These are phyloP conservation scores for Aplodontia rufa DNA, from an alignment of 2,113 vertebrate species.

Conservation along the genomic window DNA sequence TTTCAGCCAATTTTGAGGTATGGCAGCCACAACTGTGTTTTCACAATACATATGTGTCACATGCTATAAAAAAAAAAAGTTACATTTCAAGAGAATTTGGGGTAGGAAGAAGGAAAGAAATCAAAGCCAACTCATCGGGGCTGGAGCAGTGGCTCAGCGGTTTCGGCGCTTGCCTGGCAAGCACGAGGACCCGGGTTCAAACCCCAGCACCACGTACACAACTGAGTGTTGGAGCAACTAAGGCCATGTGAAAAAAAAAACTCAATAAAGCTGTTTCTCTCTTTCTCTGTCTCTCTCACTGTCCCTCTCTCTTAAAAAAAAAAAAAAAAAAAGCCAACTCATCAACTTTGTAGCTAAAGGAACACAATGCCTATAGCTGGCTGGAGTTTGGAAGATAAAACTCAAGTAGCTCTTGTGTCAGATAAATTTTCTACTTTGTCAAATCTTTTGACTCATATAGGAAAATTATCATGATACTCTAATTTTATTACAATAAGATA, in stretches of 20 bases:
- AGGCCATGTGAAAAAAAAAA: too few species aligned
- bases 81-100: background rate
- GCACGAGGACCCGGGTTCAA: too few species aligned
- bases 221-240: too few species aligned
- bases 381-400: background rate
- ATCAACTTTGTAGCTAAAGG: background rate
- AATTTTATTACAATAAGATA: conserved; percentile 5
- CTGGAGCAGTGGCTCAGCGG: too few species aligned
- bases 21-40: background rate
- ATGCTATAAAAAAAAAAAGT: conserved; percentile 53
- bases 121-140: background rate
- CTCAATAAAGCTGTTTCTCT: too few species aligned
- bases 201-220: too few species aligned
- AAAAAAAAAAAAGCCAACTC: background rate
- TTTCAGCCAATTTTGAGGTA: background rate
- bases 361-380: background rate
- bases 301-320: too few species aligned
- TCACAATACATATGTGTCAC: background rate
- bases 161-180: too few species aligned
- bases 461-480: background rate
- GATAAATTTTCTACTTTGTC: background rate
- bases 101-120: conserved; percentile 16
- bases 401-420: background rate
- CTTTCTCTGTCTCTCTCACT: too few species aligned
- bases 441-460: background rate